Percentiles rank a stretch among this genome's conserved stretches.
These are phyloP conservation scores for Hestina assimilis DNA, from an alignment of 1,140 invertebrate species.

Conservation along the genomic window DNA sequence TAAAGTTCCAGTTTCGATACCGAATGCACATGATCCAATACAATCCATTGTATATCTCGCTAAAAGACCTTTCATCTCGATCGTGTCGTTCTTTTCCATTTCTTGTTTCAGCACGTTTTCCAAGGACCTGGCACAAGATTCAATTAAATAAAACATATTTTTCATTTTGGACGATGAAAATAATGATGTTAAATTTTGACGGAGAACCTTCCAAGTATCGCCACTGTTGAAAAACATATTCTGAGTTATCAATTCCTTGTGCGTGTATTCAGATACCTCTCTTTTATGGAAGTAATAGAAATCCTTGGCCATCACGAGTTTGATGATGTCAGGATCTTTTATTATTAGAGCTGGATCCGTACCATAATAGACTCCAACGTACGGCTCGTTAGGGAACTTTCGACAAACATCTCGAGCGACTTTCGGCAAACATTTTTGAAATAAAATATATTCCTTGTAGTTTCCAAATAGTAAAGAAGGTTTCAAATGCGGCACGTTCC, in stretches of 20 bases:
- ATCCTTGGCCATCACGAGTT: slow-evolving; percentile 28
- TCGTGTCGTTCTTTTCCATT: background rate
- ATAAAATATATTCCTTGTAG: slow-evolving; percentile 47
- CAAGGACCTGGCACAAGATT: slow-evolving; percentile 23
- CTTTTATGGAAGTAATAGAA: slow-evolving; percentile 35
- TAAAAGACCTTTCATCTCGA: slow-evolving; percentile 25
- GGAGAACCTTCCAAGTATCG: slow-evolving; percentile 33
- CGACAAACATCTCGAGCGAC: slow-evolving; percentile 37
- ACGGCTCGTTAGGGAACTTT: slow-evolving; percentile 49
- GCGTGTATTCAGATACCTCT: slow-evolving; percentile 25
- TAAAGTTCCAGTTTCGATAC: slow-evolving; percentile 28
- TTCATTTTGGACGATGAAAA: slow-evolving; percentile 40
- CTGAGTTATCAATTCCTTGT: slow-evolving; percentile 26
- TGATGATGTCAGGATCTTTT: slow-evolving; percentile 31
- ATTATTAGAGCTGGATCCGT: slow-evolving; percentile 65
- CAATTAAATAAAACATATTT: slow-evolving; percentile 42
- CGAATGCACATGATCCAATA: slow-evolving; percentile 36
- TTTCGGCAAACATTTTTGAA: slow-evolving; percentile 33
- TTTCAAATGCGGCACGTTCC: slow-evolving; percentile 47
- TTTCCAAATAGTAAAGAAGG: slow-evolving; percentile 61
- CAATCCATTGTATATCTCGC: slow-evolving; percentile 36
- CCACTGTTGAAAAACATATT: slow-evolving; percentile 35
- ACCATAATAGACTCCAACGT: slow-evolving; percentile 62
- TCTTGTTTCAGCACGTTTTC: slow-evolving; percentile 17
- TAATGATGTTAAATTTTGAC: slow-evolving; percentile 31